Conservation (phyloP, 2,113 vertebrate genomes). For the Clarias gariepinus region DNA sequence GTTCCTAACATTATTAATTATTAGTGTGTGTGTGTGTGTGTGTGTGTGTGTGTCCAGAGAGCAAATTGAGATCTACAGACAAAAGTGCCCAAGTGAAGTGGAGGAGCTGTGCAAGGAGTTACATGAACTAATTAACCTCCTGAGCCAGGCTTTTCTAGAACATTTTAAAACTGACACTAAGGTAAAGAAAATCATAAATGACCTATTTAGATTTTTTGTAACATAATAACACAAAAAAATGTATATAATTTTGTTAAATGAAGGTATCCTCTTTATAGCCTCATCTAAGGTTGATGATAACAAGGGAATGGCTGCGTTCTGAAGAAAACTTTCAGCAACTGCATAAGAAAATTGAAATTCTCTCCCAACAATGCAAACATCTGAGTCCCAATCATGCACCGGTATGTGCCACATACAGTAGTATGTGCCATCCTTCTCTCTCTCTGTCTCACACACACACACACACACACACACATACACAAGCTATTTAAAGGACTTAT, state of each 20-base stretch:
- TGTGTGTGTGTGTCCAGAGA: slow-evolving; percentile 54
- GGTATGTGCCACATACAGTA: not conserved
- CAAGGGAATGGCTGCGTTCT: slow-evolving; percentile 70
- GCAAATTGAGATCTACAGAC: slow-evolving; percentile 62
- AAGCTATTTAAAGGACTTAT: not conserved
- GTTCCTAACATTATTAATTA: not conserved
- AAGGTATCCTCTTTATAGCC: slow-evolving; percentile 54
- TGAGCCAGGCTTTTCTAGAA: slow-evolving; percentile 60
- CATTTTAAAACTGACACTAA: slow-evolving; percentile 63
- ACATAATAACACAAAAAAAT: not conserved
- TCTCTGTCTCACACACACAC: not conserved
- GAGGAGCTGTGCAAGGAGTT: slow-evolving; percentile 57
- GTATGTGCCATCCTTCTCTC: not conserved
- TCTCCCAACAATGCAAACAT: slow-evolving; percentile 56
- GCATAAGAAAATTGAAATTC: slow-evolving; percentile 5
- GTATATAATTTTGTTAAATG: not conserved
- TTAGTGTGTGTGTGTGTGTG: not conserved
- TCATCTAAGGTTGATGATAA: slow-evolving; percentile 69
- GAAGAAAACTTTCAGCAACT: slow-evolving; percentile 68
- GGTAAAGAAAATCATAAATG: slow-evolving; percentile 52
- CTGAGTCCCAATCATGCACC: slow-evolving; percentile 57
- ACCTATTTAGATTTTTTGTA: not conserved
- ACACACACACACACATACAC: not conserved
- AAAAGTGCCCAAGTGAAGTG: slow-evolving; percentile 47
- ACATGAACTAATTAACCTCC: slow-evolving; percentile 46